phyloP scores from a whole-genome alignment of 2,113 vertebrate genomes.

The Crotalus helleri region DNA sequence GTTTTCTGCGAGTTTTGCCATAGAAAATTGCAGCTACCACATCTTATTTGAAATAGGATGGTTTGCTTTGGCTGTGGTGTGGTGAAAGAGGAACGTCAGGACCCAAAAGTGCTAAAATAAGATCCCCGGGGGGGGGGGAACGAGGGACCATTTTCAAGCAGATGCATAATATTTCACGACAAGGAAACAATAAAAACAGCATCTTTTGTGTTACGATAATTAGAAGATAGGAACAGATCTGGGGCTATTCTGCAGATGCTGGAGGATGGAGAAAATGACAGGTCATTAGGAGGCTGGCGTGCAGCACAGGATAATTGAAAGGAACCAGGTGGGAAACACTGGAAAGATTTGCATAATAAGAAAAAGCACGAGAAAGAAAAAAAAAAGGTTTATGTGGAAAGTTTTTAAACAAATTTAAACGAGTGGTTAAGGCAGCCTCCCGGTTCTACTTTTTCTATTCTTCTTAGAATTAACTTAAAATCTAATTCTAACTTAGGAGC shows the following conservation, averaged over 20 bases:
- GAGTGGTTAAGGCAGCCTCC: no score
- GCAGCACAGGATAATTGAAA: no score
- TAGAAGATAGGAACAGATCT: neutral
- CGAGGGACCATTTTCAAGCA: neutral
- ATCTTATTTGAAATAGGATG: constrained; percentile 12
- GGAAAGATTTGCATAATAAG: no score
- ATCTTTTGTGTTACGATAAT: neutral
- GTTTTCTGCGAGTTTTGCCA: neutral
- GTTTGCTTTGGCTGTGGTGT: neutral
- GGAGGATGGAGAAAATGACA: neutral
- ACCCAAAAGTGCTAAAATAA: neutral
- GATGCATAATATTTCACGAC: neutral
- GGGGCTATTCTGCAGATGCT: neutral
- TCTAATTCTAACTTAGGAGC: no score
- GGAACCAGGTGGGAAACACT: no score
- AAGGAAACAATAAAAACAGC: neutral
- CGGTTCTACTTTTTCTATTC: no score
- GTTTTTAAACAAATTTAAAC: no score
- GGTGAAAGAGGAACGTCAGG: neutral
- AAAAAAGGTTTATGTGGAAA: no score
- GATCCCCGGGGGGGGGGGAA: neutral
- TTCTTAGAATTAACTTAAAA: no score
- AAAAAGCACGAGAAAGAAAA: no score
- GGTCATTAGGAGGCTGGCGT: no score
- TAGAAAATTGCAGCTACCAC: neutral